Evolutionary conservation across 2,797 vertebrate genomes (phyloP).

Genomic region (Hyperoplus immaculatus): DNA sequence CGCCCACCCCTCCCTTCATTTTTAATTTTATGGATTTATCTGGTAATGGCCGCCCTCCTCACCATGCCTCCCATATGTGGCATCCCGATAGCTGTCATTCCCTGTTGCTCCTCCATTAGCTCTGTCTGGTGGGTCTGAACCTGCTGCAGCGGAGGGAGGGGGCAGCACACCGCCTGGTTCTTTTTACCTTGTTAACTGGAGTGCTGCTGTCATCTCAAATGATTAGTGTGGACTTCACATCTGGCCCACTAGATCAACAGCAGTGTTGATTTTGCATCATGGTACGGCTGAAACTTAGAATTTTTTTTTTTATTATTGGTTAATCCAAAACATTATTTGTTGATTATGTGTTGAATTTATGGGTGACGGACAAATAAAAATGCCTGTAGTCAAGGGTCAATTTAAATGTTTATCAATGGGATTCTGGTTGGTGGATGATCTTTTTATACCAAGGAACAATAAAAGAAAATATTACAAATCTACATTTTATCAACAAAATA

Average conservation of each 20-base stretch:
- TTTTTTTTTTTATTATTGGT: not conserved
- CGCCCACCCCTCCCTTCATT: constrained; percentile 59
- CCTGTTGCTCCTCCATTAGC: constrained; percentile 70
- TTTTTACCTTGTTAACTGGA: constrained; percentile 75
- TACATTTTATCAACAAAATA: no score
- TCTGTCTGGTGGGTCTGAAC: constrained; percentile 66
- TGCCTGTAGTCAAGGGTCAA: not conserved
- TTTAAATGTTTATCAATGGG: no score
- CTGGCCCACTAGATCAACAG: constrained; percentile 28
- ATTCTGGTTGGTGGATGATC: no score
- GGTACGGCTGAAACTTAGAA: not conserved
- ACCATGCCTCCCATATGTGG: constrained; percentile 67
- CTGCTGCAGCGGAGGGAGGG: constrained; percentile 30
- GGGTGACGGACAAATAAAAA: not conserved
- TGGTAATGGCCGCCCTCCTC: constrained; percentile 79
- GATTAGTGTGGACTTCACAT: constrained; percentile 63
- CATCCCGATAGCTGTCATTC: constrained; percentile 65
- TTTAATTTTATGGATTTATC: constrained; percentile 84
- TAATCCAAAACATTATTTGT: not conserved
- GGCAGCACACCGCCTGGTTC: constrained; percentile 36
- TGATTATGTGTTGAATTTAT: not conserved
- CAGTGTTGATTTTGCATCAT: constrained; percentile 47
- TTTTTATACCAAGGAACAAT: no score
- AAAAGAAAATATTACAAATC: no score
- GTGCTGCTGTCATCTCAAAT: constrained; percentile 67